Percentiles rank a stretch among this genome's conserved stretches.
Conservation (phyloP, 2,888 invertebrate genomes). For the Congeria kusceri region DNA sequence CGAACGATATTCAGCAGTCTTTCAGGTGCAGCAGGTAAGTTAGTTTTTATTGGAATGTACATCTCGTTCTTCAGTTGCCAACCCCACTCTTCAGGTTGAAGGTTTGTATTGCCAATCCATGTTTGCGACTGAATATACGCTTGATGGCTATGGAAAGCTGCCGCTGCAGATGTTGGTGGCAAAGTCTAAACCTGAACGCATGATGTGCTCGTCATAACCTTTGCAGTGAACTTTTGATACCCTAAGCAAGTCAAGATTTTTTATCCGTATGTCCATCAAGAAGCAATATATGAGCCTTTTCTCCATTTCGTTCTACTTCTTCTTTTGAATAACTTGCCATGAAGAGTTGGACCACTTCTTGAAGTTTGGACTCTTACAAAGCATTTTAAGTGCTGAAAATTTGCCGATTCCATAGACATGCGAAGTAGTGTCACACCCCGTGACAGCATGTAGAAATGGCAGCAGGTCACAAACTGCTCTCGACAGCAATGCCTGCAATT, state of each 20-base stretch:
- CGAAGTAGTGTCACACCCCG: too few species aligned
- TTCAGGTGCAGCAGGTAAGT: conserved; percentile 6
- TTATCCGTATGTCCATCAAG: not conserved
- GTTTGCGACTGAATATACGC: not conserved
- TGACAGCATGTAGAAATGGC: too few species aligned
- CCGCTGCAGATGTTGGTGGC: conserved; percentile 61
- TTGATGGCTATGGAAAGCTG: conserved; percentile 52
- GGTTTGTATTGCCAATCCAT: not conserved
- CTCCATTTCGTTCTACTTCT: conserved; percentile 32
- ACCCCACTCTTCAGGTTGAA: not conserved
- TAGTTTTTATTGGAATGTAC: not conserved
- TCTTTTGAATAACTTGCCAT: not conserved
- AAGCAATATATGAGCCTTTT: conserved; percentile 20
- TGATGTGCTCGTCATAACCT: conserved; percentile 38
- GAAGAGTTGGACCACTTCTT: conserved; percentile 8
- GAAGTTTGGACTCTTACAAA: not conserved
- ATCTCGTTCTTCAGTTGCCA: not conserved
- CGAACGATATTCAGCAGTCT: not conserved
- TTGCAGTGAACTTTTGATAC: conserved; percentile 33
- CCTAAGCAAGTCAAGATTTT: not conserved
- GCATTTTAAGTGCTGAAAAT: too few species aligned
- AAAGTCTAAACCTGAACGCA: conserved; percentile 55
- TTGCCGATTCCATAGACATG: too few species aligned
- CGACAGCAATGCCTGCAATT: not conserved
- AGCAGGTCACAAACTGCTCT: too few species aligned